phyloP scores from a whole-genome alignment of 2,797 vertebrate genomes.

The Eulemur albifrons region DNA sequence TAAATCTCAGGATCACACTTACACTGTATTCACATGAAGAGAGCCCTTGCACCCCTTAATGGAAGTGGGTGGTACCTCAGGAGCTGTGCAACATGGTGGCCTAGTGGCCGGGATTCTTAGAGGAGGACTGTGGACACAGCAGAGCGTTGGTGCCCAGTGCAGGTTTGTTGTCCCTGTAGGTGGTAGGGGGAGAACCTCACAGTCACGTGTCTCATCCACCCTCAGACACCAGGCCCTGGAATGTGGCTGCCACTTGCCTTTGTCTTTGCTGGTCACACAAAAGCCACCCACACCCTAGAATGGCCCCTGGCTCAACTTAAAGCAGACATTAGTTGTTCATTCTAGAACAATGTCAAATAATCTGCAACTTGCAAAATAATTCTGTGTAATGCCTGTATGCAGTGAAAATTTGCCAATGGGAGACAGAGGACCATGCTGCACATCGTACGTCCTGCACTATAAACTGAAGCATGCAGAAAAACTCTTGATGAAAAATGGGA shows the following conservation, averaged over 20 bases:
- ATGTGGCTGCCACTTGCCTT: neutral
- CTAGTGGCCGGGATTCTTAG: neutral
- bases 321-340: neutral
- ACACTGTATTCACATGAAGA: neutral
- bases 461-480: neutral
- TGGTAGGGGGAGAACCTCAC: neutral
- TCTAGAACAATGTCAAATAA: neutral
- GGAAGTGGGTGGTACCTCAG: neutral
- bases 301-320: neutral
- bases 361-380: neutral
- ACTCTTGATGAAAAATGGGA: neutral
- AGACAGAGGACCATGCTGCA: neutral
- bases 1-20: neutral
- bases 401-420: neutral
- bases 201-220: neutral
- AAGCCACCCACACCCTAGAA: neutral
- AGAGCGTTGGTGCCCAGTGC: neutral
- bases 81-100: neutral
- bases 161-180: accelerated
- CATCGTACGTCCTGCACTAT: neutral
- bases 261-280: neutral
- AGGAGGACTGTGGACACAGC: neutral
- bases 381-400: neutral
- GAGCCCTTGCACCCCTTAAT: accelerated
- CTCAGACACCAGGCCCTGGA: neutral